These are phyloP conservation scores for Zoanthus sociatus DNA, from an alignment of 92 coral and sea anemone genomes.

Conservation along the genomic window DNA sequence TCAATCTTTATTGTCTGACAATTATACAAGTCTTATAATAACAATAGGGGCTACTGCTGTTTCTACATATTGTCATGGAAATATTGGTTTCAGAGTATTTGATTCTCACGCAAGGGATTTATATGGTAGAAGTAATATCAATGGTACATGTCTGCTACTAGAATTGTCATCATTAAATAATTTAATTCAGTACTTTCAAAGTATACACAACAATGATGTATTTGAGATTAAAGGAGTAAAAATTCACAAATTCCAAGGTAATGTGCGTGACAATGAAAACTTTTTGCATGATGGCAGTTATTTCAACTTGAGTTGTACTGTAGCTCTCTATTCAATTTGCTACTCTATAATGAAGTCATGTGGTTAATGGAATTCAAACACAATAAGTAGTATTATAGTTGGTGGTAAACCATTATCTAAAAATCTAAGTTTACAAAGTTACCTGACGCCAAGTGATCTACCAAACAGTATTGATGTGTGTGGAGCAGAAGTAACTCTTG, in stretches of 20 bases:
- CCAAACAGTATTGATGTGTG: conserved; percentile 47
- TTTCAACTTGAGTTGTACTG: conserved; percentile 58
- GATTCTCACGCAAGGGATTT: conserved; percentile 62
- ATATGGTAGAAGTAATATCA: conserved; percentile 59
- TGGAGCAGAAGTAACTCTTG: conserved; percentile 44
- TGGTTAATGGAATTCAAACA: conserved; percentile 49
- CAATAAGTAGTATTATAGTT: conserved; percentile 31
- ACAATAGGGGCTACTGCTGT: conserved; percentile 57
- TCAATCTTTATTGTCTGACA: conserved; percentile 53
- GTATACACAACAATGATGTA: conserved; percentile 58
- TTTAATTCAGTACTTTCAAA: conserved; percentile 48
- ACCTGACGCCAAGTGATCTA: conserved; percentile 48
- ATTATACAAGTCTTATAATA: conserved; percentile 36
- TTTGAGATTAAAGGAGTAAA: conserved; percentile 64
- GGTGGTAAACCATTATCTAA: conserved; percentile 54
- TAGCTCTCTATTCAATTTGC: conserved; percentile 65
- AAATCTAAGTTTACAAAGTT: conserved; percentile 53
- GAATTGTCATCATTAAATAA: conserved; percentile 54
- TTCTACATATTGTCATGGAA: conserved; percentile 48
- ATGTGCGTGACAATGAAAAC: conserved; percentile 27
- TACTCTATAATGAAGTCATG: conserved; percentile 61
- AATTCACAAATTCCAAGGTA: conserved; percentile 52
- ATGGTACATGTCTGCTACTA: conserved; percentile 64
- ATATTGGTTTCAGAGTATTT: conserved; percentile 56
- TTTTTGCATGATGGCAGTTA: conserved; percentile 20